Evolutionary conservation across 2,888 invertebrate genomes (phyloP).

Genomic region (Chrysodeixis includens): DNA sequence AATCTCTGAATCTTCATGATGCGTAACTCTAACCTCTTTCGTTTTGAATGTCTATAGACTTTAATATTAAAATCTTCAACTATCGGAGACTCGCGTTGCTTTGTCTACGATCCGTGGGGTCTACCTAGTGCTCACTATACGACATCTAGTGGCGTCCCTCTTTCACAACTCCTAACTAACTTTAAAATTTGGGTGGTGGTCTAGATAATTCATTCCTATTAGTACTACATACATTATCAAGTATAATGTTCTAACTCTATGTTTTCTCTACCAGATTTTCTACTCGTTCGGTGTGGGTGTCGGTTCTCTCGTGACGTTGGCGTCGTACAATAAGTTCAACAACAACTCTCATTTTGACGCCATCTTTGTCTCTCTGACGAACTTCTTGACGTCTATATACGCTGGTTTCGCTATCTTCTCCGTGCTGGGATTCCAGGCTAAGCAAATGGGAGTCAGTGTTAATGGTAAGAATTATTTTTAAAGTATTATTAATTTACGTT

Average conservation of each 20-base stretch:
- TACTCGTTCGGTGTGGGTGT: conserved; percentile 94
- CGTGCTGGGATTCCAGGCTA: conserved; percentile 93
- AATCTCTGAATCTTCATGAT: no score
- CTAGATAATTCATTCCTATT: no score
- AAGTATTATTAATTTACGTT: not conserved
- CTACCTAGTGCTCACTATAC: no score
- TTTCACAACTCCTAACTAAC: no score
- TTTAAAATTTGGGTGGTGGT: no score
- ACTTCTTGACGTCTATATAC: conserved; percentile 93
- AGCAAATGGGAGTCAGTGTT: conserved; percentile 91
- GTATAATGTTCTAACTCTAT: conserved; percentile 6
- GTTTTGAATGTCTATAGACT: no score
- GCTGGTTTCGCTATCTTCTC: conserved; percentile 95
- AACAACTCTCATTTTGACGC: conserved; percentile 94
- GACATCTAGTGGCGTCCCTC: no score
- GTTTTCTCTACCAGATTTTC: conserved; percentile 89
- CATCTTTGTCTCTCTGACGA: conserved; percentile 91
- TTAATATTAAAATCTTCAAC: no score
- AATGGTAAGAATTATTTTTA: conserved; percentile 79
- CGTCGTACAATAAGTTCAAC: conserved; percentile 92
- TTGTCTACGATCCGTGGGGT: no score
- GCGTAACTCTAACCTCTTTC: no score
- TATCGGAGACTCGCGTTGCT: no score
- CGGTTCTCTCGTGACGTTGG: conserved; percentile 93
- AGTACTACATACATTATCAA: no score